phyloP scores from a whole-genome alignment of 2,888 invertebrate species.

The Lordiphosa andalusiaca region DNA sequence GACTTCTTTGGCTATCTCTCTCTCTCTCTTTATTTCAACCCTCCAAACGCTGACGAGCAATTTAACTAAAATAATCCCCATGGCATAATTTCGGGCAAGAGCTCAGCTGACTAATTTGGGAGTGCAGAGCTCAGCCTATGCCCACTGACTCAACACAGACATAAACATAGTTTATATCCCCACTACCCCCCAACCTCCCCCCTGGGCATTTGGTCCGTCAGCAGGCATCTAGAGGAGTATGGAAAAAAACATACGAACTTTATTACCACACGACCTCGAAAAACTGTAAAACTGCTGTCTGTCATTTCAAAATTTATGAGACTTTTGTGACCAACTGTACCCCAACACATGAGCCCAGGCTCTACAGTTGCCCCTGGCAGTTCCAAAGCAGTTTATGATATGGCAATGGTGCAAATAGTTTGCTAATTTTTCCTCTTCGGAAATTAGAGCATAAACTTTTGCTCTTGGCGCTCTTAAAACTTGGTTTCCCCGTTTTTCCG shows the following conservation, averaged over 20 bases:
- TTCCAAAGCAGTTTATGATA: conserved; percentile 63
- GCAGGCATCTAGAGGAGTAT: conserved; percentile 41
- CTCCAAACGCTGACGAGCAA: conserved; percentile 39
- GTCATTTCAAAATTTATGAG: conserved; percentile 71
- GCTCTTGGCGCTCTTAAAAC: conserved; percentile 55
- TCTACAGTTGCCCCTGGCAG: conserved; percentile 21
- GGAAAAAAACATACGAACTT: conserved; percentile 40
- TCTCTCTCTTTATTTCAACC: background rate
- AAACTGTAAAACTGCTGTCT: conserved; percentile 66
- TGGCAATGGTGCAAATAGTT: conserved; percentile 69
- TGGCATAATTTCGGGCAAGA: conserved; percentile 52
- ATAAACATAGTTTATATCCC: conserved; percentile 53
- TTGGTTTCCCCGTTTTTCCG: conserved; percentile 23
- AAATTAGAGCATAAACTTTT: conserved; percentile 70
- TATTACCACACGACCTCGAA: conserved; percentile 66
- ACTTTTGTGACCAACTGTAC: conserved; percentile 64
- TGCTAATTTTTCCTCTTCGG: conserved; percentile 72
- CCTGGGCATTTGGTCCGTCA: background rate
- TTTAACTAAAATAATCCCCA: conserved; percentile 59
- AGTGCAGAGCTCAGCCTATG: conserved; percentile 15
- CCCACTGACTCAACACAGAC: conserved; percentile 28
- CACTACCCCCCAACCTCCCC: conserved; percentile 3
- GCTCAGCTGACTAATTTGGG: conserved; percentile 47
- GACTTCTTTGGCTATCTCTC: background rate
- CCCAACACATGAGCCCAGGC: conserved; percentile 19